Base-by-base conservation (phyloP, 2,113 vertebrate genomes). In the Brachyistius frenatus region DNA sequence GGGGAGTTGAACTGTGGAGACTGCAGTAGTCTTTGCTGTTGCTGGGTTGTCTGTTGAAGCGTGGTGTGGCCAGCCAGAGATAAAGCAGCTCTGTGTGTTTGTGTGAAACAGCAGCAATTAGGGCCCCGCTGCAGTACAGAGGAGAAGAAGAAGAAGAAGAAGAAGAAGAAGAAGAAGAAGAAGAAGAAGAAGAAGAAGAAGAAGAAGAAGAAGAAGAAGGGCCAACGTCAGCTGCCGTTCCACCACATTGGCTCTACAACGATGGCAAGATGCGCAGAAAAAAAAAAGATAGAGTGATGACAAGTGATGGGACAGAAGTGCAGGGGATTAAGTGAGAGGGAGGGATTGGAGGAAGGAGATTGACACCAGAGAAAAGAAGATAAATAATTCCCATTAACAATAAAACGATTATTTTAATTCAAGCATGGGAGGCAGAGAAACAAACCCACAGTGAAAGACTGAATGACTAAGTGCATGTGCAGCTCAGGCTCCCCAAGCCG, bases 81-180 rank as follows among this genome's bases (percentile, higher is more conserved):
- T 91, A 91, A 92, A 90, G 88, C 68, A 44, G 37, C 71, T 84
- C 49, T 83, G 69, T 79, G 76, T 88, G 86, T 86, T 90, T 91
- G 83, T 85, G 86, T 14, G 85, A 85, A 84, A 88, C 89, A 87
- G 55, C 85, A 73, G 90, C 88, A 93, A 92, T 93, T 93, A 93
- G 66, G 75, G 76, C 66, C 57, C 54, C 3, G 10, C 70, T 73
- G 75, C 77, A 90, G 81, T 32, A 81, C 80, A 65, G 78, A 84
- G 68, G 76, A 44, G 66, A 72, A 80, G 71, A 83, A 87, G 77
- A 74, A 47, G 44, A 47, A 81, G 66, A 37, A 37, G 37, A 75
- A 39, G 73, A 68, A 78, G 66, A 84, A 87, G 77, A 74, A 81
- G 66, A 73, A 39, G 74, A 67, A 84, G 68, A 86, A 91, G 83